Evolutionary conservation across 2,797 vertebrate species (phyloP).

Genomic region (Falco columbarius): DNA sequence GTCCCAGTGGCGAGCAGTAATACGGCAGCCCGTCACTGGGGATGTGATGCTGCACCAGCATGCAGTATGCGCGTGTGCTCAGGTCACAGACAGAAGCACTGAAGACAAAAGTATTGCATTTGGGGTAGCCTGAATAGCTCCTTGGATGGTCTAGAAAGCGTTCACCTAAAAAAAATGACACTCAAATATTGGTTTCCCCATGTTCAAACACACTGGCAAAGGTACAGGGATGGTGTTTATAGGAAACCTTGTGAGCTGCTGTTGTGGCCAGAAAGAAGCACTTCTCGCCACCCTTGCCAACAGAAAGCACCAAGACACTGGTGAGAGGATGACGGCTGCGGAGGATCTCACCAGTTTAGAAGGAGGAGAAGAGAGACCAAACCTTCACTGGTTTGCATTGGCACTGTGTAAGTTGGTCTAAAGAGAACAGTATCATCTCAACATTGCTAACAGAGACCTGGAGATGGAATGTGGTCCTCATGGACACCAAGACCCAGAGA

Average conservation of each 20-base stretch:
- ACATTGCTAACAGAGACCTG: no score
- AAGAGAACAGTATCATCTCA: no score
- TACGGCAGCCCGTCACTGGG: not conserved
- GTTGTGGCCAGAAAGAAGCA: not conserved
- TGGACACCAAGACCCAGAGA: no score
- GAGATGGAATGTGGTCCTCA: no score
- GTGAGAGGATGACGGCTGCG: not conserved
- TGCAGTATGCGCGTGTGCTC: not conserved
- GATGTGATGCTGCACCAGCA: not conserved
- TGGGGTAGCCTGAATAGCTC: not conserved
- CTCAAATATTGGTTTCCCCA: not conserved
- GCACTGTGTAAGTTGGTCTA: not conserved
- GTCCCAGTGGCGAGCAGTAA: not conserved
- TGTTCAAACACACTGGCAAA: not conserved
- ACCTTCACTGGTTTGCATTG: not conserved
- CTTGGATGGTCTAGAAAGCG: not conserved
- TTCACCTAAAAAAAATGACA: not conserved
- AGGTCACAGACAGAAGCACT: not conserved
- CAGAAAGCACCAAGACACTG: not conserved
- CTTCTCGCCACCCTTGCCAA: not conserved
- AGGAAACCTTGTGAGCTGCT: not conserved
- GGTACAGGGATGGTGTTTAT: not conserved
- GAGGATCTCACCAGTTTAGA: rapidly evolving
- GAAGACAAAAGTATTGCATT: not conserved
- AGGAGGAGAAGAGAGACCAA: not conserved